phyloP scores from a whole-genome alignment of 2,888 invertebrate species.

The Heliconius aoede region DNA sequence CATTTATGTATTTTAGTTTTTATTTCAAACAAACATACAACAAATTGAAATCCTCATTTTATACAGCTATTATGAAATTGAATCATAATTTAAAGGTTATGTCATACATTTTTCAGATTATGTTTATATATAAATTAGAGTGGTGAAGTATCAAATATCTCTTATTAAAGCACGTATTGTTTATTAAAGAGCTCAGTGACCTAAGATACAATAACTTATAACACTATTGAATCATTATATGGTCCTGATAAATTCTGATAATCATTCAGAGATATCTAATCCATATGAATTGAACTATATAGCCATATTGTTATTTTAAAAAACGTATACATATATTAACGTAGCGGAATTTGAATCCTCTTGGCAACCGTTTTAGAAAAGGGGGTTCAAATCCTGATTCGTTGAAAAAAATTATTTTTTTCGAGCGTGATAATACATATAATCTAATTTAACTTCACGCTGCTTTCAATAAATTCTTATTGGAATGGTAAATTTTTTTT shows the following conservation, averaged over 20 bases:
- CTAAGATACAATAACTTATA: constrained; percentile 44
- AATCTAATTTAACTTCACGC: no score
- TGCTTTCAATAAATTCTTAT: no score
- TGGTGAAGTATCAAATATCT: constrained; percentile 10
- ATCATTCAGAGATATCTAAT: neutral
- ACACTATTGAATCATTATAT: constrained; percentile 49
- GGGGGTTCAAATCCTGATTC: no score
- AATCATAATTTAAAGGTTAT: neutral
- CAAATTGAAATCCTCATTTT: neutral
- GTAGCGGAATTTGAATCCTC: no score
- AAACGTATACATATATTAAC: no score
- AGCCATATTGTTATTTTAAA: no score
- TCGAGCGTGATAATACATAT: no score
- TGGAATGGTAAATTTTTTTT: no score
- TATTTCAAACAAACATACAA: neutral
- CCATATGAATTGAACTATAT: neutral
- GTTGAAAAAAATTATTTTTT: no score
- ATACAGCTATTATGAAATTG: neutral
- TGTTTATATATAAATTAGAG: constrained; percentile 10
- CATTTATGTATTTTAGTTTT: no score
- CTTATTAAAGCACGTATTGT: constrained; percentile 43
- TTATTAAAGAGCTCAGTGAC: constrained; percentile 47
- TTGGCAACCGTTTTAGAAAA: no score
- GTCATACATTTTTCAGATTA: constrained; percentile 7
- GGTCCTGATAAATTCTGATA: constrained; percentile 1